phyloP scores from a whole-genome alignment of 2,113 vertebrate species.

The Tachuris rubrigastra region DNA sequence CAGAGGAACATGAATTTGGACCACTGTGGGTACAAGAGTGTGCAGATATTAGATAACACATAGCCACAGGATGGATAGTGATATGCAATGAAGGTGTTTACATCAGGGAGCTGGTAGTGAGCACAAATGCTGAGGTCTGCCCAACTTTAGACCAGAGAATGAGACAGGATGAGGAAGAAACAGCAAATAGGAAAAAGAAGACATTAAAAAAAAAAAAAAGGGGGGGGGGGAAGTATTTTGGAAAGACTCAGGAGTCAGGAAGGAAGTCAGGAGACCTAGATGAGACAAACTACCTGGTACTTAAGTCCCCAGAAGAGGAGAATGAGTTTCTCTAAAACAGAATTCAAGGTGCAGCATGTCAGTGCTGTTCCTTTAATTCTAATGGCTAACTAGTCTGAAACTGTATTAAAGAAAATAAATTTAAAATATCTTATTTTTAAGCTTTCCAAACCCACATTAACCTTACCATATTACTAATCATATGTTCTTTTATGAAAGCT shows the following conservation, averaged over 20 bases:
- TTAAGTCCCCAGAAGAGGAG: background rate
- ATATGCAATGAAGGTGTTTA: background rate
- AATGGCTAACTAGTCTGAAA: background rate
- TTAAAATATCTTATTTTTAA: background rate
- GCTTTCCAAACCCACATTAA: background rate
- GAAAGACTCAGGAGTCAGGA: no score
- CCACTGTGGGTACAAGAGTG: background rate
- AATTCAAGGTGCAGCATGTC: background rate
- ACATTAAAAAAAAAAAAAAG: no score
- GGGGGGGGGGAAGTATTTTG: no score
- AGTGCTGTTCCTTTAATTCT: background rate
- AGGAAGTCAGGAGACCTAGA: background rate
- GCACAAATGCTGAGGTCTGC: background rate
- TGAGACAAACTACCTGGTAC: background rate
- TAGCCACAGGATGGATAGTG: background rate
- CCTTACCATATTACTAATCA: background rate
- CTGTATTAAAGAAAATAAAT: background rate
- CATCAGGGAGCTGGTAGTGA: background rate
- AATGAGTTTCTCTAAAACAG: background rate
- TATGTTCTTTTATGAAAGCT: background rate
- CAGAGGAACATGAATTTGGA: background rate
- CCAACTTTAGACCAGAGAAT: background rate
- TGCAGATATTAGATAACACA: background rate
- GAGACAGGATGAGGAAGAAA: background rate
- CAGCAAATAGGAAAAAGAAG: background rate